Conservation (phyloP, 2,797 vertebrate genomes). For the Synaphobranchus kaupii region DNA sequence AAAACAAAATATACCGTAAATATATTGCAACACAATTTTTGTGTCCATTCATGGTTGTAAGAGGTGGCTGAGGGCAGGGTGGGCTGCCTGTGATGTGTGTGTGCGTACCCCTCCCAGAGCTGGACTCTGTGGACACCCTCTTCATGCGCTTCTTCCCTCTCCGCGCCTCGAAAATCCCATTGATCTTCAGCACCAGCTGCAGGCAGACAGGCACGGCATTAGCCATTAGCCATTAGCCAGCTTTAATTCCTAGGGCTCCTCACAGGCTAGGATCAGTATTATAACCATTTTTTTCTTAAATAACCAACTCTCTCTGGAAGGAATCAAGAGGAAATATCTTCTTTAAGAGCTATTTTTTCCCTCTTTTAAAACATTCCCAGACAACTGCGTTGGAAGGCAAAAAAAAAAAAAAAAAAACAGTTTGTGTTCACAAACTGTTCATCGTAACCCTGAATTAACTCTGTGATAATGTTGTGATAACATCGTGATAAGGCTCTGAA, state of each 20-base stretch:
- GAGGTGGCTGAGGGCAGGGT: not conserved
- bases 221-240: slow-evolving; percentile 38
- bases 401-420: not conserved
- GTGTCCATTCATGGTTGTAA: not conserved
- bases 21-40: not conserved
- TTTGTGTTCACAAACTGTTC: too few relatives aligned
- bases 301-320: slow-evolving; percentile 1
- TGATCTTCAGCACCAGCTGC: slow-evolving; percentile 95
- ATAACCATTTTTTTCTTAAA: not conserved
- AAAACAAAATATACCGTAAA: not conserved
- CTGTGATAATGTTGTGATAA: not conserved
- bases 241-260: slow-evolving; percentile 26
- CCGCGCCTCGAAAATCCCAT: slow-evolving; percentile 61
- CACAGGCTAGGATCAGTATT: not conserved
- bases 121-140: slow-evolving; percentile 86
- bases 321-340: not conserved
- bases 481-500: too few relatives aligned
- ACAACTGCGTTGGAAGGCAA: not conserved
- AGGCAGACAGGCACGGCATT: slow-evolving; percentile 52
- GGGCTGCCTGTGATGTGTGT: not conserved
- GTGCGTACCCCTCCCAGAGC: slow-evolving; percentile 87
- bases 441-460: not conserved
- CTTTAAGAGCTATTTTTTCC: not conserved
- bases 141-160: slow-evolving; percentile 58
- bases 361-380: not conserved